A percentile compares a stretch with the other conserved stretches of the same genome.
Conservation (phyloP, 2,797 vertebrate species). For the Brachymystax lenok region DNA sequence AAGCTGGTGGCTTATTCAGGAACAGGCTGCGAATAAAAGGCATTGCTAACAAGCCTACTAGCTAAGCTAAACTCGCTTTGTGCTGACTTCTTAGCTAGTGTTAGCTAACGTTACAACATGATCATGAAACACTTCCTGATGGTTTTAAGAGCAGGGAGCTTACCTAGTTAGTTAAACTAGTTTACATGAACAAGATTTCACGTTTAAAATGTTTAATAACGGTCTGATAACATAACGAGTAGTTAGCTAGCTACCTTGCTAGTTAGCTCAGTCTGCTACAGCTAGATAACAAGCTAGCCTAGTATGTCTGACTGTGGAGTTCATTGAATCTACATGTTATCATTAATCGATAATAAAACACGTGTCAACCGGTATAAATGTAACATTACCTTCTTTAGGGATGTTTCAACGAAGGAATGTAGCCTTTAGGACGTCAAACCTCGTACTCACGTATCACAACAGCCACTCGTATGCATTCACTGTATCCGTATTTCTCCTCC, state of each 20-base stretch:
- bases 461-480: neutral
- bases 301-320: slow-evolving; percentile 29
- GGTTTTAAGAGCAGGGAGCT: neutral
- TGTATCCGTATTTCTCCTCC: neutral
- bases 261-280: slow-evolving; percentile 9
- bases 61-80: neutral
- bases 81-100: neutral
- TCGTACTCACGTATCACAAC: slow-evolving; percentile 32
- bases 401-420: slow-evolving; percentile 7
- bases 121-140: neutral
- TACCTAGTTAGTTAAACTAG: neutral
- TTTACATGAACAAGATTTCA: neutral
- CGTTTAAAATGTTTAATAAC: rapidly evolving
- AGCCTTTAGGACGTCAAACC: slow-evolving; percentile 54
- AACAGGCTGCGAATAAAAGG: neutral
- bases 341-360: neutral
- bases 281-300: slow-evolving; percentile 7
- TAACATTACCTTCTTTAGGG: slow-evolving; percentile 52
- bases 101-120: neutral
- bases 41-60: neutral
- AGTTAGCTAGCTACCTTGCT: slow-evolving; percentile 17
- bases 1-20: neutral
- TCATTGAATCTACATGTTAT: neutral
- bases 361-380: neutral
- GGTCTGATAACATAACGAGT: no score